Evolutionary conservation across 2,113 vertebrate genomes (phyloP).

Genomic region (Urocolius indicus): DNA sequence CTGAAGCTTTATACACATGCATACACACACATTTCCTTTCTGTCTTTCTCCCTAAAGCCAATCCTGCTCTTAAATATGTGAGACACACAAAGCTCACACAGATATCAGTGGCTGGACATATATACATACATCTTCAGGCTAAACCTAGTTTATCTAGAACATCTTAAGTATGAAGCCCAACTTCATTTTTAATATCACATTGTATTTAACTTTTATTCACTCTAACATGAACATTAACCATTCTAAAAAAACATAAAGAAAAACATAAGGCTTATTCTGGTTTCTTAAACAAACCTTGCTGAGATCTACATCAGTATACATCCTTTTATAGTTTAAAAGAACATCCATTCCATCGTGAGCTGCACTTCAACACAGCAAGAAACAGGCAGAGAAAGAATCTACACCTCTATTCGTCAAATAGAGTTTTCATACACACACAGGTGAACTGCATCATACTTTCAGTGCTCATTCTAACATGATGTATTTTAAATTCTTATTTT

Average conservation of each 20-base stretch:
- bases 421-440: background rate
- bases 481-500: background rate
- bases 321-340: background rate
- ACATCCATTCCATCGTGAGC: background rate
- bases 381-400: fast-evolving
- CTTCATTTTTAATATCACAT: background rate
- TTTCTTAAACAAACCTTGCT: background rate
- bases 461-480: background rate
- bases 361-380: background rate
- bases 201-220: background rate
- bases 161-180: background rate
- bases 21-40: background rate
- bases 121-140: background rate
- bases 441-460: background rate
- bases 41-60: background rate
- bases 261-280: background rate
- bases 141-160: background rate
- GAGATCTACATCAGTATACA: background rate
- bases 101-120: background rate
- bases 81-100: background rate
- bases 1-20: background rate
- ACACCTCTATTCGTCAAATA: background rate
- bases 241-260: background rate
- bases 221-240: background rate
- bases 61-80: background rate